Base-by-base conservation (phyloP, 2,113 vertebrate species). In the Tyrannus savana region DNA sequence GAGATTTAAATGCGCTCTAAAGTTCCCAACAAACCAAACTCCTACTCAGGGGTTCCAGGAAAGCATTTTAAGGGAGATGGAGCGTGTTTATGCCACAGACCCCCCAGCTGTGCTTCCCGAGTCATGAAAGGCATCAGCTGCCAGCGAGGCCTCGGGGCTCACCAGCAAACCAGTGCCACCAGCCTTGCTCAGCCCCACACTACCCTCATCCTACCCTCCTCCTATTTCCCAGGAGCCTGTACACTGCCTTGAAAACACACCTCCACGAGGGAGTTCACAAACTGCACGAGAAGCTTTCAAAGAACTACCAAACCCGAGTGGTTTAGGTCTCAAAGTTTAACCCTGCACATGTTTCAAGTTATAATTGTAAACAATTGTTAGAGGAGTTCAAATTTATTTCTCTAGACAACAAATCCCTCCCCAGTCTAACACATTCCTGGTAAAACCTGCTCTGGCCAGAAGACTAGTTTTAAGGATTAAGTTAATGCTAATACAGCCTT, bases 161-260 rank as follows among this genome's bases (percentile, higher is more conserved):
- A 3, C 33, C 14, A 55, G 31, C 31, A 21, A 74, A n/a, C 46
- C 78, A 87, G 58, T 6, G 35, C 39, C 85, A 73, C 35, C n/a
- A 55, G 9, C 21, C 22, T 25, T 18, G 3, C 37, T 35, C 47
- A 44, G 35, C 21, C 25, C 27, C 21, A n/a, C 1, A 0, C 16
- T 0, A 7, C 23, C 31, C 72, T 59, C 49, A 41, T 44, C 33
- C 60, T 55, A 33, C 22, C 63, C 41, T 3, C 56, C 41, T 64
- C 4, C 16, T 4, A 0, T 1, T 9, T 19, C 52, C 72, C 79
- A 72, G 58, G 28, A 58, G 37, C 19, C 21, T 21, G 3, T 1
- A 23, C 25, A 1, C 0, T 9, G 31, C 47, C 18, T 31, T 47
- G 7, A n/a, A 25, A 68, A 24, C 1, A 2, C 3, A 42, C 15